Evolutionary conservation across 2,888 invertebrate genomes (phyloP).

Genomic region (Eretmocerus hayati): DNA sequence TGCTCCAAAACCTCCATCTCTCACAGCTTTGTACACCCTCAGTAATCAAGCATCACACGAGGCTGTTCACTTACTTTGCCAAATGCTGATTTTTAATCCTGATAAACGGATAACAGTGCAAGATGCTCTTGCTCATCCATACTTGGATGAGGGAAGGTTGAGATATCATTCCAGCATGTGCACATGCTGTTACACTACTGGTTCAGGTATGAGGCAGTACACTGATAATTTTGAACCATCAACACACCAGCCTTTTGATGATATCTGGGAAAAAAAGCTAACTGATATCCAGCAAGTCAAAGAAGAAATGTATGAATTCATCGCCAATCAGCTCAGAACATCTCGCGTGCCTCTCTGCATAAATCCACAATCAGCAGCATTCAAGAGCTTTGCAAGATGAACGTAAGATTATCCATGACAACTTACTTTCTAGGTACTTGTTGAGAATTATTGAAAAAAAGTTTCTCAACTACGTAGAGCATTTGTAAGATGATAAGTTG

Average conservation of each 20-base stretch:
- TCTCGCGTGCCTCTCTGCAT: conserved; percentile 97
- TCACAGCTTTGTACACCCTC: conserved; percentile 85
- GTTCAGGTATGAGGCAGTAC: conserved; percentile 76
- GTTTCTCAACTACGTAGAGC: no score
- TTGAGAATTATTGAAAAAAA: no score
- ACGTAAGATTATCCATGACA: no score
- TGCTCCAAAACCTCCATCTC: conserved; percentile 80
- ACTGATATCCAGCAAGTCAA: conserved; percentile 89
- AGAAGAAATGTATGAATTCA: conserved; percentile 99
- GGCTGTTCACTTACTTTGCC: conserved; percentile 92
- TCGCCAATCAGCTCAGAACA: conserved; percentile 91
- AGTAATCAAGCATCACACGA: conserved; percentile 93
- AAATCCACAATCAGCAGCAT: conserved; percentile 99
- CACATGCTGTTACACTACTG: conserved; percentile 87
- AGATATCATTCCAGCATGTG: conserved; percentile 99
- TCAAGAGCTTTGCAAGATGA: conserved; percentile 99
- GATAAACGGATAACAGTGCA: conserved; percentile 91
- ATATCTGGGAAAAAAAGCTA: conserved; percentile 93
- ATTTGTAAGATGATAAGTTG: no score
- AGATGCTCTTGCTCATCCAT: conserved; percentile 94
- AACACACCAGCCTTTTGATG: conserved; percentile 87
- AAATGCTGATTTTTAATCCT: conserved; percentile 98
- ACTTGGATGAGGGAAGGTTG: conserved; percentile 94
- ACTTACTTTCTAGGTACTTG: no score
- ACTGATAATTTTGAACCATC: conserved; percentile 84